Percentiles rank a stretch among this genome's conserved stretches.
These are phyloP conservation scores for Agrochola circellaris DNA, from an alignment of 2,888 invertebrate genomes.

Conservation along the genomic window DNA sequence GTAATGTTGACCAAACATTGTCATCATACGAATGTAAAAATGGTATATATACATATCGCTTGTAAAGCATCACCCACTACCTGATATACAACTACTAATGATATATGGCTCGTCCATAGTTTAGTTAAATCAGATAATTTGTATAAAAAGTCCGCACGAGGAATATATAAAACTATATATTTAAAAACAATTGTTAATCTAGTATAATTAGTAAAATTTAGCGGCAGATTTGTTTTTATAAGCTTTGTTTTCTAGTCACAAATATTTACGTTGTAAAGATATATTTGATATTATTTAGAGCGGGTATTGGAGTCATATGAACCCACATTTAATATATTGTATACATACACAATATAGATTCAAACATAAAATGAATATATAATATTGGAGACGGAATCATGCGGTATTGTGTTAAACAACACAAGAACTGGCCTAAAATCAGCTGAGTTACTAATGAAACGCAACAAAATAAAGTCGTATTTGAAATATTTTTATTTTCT, in stretches of 20 bases:
- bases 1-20: slow-evolving; percentile 54
- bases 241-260: slow-evolving; percentile 46
- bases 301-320: slow-evolving; percentile 2
- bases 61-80: slow-evolving; percentile 58
- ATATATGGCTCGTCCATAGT: slow-evolving; percentile 34
- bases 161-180: slow-evolving; percentile 22
- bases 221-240: slow-evolving; percentile 45
- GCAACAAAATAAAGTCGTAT: slow-evolving; percentile 28
- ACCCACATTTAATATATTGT: slow-evolving; percentile 1
- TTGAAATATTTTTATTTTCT: slow-evolving; percentile 5
- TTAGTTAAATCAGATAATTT: slow-evolving; percentile 40
- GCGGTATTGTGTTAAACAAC: slow-evolving; percentile 27
- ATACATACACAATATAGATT: slow-evolving; percentile 6
- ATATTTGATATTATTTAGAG: slow-evolving; percentile 47
- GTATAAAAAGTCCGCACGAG: slow-evolving; percentile 32
- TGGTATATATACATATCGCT: slow-evolving; percentile 62
- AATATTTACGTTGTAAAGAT: slow-evolving; percentile 39
- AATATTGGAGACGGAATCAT: slow-evolving; percentile 19
- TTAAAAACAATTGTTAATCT: slow-evolving; percentile 31
- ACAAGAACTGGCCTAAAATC: slow-evolving; percentile 62
- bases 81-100: slow-evolving; percentile 24
- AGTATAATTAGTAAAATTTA: slow-evolving; percentile 51
- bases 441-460: slow-evolving; percentile 37
- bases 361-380: not conserved
- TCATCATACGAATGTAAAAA: slow-evolving; percentile 32